These are phyloP conservation scores for Cydia amplana DNA, from an alignment of 1,140 invertebrate species.

Conservation along the genomic window DNA sequence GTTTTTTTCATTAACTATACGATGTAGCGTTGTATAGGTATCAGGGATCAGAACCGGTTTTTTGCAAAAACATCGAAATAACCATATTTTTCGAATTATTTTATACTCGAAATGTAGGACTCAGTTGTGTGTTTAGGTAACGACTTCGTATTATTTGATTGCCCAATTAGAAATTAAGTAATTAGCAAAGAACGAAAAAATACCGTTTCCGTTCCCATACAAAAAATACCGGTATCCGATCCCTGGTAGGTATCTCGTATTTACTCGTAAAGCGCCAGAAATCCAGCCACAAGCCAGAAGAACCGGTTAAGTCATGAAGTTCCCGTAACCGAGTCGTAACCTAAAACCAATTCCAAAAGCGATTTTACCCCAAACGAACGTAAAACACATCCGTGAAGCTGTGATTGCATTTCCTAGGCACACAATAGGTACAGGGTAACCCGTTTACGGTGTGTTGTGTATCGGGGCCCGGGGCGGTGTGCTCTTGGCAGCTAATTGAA, in stretches of 20 bases:
- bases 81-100: no score
- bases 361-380: constrained; percentile 5
- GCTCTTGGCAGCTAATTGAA: constrained; percentile 10
- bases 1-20: not conserved
- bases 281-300: not conserved
- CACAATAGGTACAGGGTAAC: constrained; percentile 17
- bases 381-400: constrained; percentile 2
- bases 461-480: not conserved
- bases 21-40: not conserved
- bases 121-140: no score
- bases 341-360: constrained; percentile 3
- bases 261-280: not conserved
- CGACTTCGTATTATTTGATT: no score
- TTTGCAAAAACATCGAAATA: no score
- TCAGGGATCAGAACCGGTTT: no score
- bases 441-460: constrained; percentile 17
- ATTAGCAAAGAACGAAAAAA: no score
- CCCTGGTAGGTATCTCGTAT: not conserved
- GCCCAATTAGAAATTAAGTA: no score
- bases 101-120: no score
- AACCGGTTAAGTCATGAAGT: not conserved
- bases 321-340: constrained; percentile 7
- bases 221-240: no score
- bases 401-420: constrained; percentile 16
- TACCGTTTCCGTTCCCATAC: no score